phyloP scores from a whole-genome alignment of 1,140 invertebrate species.

The Dolichoris vasculosae region DNA sequence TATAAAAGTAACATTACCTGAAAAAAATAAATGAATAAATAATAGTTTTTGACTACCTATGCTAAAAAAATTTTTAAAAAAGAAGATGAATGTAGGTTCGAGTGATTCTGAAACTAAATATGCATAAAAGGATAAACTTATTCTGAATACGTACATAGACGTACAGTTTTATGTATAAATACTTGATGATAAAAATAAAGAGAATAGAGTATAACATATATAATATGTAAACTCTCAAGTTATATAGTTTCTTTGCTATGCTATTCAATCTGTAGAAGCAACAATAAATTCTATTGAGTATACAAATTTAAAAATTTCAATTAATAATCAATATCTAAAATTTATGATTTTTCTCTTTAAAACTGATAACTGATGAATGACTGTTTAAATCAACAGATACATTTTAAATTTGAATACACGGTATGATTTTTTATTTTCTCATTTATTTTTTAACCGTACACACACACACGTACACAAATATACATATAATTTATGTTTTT shows the following conservation, averaged over 20 bases:
- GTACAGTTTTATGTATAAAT: too few relatives aligned
- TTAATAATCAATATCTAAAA: background rate
- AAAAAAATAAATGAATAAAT: background rate
- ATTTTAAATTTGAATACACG: background rate
- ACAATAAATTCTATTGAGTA: background rate
- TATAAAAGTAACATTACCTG: background rate
- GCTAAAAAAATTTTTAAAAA: background rate
- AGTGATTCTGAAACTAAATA: background rate
- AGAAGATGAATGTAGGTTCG: background rate
- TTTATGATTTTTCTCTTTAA: background rate
- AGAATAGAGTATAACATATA: too few relatives aligned
- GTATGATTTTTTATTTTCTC: background rate
- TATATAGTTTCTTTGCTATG: background rate
- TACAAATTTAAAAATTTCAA: background rate
- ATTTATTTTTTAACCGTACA: background rate
- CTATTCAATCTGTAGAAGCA: background rate
- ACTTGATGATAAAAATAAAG: too few relatives aligned
- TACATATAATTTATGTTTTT: too few relatives aligned
- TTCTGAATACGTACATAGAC: background rate
- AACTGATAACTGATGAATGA: too few relatives aligned
- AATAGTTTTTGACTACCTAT: background rate
- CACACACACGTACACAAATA: too few relatives aligned
- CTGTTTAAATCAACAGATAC: background rate
- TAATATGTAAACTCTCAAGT: too few relatives aligned
- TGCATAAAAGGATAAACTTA: background rate